Percentiles rank a stretch among this genome's conserved stretches.
Conservation (phyloP, 1,140 invertebrate species). For the Bathynomus jamesi region DNA sequence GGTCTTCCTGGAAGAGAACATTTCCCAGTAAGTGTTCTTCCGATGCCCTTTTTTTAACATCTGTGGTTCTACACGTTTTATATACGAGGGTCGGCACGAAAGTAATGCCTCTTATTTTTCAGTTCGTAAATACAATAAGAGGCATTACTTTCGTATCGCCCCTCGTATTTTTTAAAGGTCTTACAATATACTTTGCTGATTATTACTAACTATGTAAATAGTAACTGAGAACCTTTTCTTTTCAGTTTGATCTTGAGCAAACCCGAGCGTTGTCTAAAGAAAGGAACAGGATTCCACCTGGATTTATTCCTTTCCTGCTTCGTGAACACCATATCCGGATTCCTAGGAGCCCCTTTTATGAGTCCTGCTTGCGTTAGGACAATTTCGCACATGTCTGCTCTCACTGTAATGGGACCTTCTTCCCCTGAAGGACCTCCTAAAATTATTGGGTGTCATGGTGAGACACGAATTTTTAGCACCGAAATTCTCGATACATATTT, state of each 20-base stretch:
- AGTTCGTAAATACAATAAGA: neutral
- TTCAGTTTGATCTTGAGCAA: constrained; percentile 82
- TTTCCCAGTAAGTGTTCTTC: constrained; percentile 66
- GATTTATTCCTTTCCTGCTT: constrained; percentile 82
- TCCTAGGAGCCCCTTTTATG: constrained; percentile 87
- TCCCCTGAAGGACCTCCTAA: constrained; percentile 92
- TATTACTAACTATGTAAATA: neutral
- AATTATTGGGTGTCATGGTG: constrained; percentile 76
- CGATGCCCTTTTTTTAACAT: neutral
- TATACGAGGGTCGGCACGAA: neutral
- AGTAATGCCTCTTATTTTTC: neutral
- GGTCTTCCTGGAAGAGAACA: constrained; percentile 93
- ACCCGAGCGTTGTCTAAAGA: constrained; percentile 79
- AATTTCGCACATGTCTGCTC: constrained; percentile 81
- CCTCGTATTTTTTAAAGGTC: too few relatives aligned
- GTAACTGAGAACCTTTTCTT: constrained; percentile 34
- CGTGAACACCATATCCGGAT: constrained; percentile 64
- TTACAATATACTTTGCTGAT: too few relatives aligned
- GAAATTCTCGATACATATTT: too few relatives aligned
- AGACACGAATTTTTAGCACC: too few relatives aligned
- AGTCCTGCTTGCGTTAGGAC: constrained; percentile 91
- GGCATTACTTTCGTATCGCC: too few relatives aligned
- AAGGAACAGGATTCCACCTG: constrained; percentile 92
- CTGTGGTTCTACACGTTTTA: neutral
- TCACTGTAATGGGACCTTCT: constrained; percentile 86